Conservation (phyloP, 2,797 vertebrate genomes). For the Lutra lutra region DNA sequence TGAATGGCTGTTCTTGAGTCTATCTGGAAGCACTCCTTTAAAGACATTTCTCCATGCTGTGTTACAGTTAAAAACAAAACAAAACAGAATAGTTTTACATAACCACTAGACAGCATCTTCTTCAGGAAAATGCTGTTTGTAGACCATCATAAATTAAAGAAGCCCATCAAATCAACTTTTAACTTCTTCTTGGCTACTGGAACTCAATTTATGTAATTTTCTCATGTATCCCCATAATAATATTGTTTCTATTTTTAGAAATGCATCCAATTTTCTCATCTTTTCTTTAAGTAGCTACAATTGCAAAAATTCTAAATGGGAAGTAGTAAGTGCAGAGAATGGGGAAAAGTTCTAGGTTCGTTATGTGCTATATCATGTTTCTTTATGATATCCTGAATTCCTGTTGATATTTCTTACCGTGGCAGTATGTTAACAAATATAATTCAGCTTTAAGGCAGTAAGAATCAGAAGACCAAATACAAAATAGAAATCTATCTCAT, state of each 20-base stretch:
- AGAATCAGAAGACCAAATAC: conserved; percentile 41
- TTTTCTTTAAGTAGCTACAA: not conserved
- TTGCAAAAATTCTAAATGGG: conserved; percentile 46
- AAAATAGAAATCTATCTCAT: not conserved
- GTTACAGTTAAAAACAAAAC: not conserved
- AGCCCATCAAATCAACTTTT: not conserved
- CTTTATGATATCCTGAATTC: not conserved
- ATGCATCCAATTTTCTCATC: conserved; percentile 8
- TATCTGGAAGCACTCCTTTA: not conserved
- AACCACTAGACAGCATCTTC: not conserved
- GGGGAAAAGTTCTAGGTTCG: not conserved
- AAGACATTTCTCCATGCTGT: not conserved
- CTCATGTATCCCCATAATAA: not conserved
- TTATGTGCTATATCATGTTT: conserved; percentile 21
- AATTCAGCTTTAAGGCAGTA: conserved; percentile 38
- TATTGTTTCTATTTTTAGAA: conserved; percentile 44
- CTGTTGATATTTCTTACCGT: conserved; percentile 22
- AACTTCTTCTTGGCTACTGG: not conserved
- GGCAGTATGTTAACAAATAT: not conserved
- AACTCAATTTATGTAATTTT: not conserved
- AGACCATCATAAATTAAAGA: not conserved
- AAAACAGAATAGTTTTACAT: not conserved
- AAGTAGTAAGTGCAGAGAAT: conserved; percentile 42
- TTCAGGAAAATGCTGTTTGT: not conserved
- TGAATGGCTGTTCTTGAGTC: not conserved